Evolutionary conservation across 2,113 vertebrate species (phyloP).

Genomic region (Desmodus rotundus): DNA sequence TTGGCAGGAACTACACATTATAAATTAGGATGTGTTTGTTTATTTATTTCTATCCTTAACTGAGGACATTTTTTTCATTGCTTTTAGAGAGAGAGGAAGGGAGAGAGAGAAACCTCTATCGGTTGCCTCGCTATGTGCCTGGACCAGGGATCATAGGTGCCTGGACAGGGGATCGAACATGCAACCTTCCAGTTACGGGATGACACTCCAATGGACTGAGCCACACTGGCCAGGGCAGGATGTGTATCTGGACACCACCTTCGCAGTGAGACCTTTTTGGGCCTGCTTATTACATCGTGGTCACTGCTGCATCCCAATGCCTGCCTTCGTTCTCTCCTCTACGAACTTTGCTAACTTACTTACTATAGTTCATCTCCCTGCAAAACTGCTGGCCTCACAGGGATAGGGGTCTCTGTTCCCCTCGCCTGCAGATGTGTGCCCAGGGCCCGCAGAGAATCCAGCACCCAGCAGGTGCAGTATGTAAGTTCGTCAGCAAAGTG

Average conservation of each 20-base stretch:
- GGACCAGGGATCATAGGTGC: too few species aligned
- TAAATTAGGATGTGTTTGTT: rapidly evolving
- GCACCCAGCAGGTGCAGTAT: rapidly evolving
- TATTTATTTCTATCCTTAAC: not conserved
- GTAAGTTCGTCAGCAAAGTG: not conserved
- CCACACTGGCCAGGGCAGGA: not conserved
- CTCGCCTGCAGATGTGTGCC: rapidly evolving
- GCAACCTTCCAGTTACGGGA: too few species aligned
- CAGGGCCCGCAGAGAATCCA: rapidly evolving
- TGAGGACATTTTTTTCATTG: too few species aligned
- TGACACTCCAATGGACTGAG: too few species aligned
- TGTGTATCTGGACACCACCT: rapidly evolving
- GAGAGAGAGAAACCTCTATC: too few species aligned
- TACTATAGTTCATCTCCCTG: rapidly evolving
- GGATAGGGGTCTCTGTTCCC: too few species aligned
- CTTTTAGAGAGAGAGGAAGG: too few species aligned
- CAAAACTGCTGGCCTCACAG: too few species aligned
- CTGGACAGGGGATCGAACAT: too few species aligned
- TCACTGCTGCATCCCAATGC: rapidly evolving
- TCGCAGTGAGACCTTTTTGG: not conserved
- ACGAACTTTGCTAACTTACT: too few species aligned
- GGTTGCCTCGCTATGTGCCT: too few species aligned
- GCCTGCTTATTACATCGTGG: not conserved
- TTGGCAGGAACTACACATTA: too few species aligned
- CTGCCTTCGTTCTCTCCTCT: not conserved